These are phyloP conservation scores for Minunthozetes semirufus DNA, from an alignment of 2,888 invertebrate species.

Conservation along the genomic window DNA sequence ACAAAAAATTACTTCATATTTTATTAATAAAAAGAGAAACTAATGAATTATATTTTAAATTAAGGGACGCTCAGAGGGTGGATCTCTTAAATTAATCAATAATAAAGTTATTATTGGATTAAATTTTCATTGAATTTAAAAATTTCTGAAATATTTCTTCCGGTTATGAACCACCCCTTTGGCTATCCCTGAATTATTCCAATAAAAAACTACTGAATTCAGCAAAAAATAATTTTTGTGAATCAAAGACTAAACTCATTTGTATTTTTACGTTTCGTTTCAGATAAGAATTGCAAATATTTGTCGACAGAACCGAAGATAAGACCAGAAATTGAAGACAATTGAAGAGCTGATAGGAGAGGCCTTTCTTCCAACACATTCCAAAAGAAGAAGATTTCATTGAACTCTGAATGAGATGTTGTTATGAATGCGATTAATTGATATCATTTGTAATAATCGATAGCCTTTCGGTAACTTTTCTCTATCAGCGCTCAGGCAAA, in stretches of 20 bases:
- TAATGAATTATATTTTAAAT: neutral
- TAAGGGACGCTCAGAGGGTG: no score
- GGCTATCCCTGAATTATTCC: no score
- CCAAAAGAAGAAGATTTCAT: neutral
- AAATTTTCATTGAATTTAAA: no score
- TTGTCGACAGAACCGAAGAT: neutral
- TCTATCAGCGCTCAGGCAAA: neutral
- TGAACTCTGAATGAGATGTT: conserved; percentile 7
- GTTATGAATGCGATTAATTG: neutral
- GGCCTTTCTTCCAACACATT: neutral
- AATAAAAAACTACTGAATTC: no score
- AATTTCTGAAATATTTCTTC: no score
- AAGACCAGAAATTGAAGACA: neutral
- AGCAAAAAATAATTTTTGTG: no score
- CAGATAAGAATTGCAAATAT: neutral
- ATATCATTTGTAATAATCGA: neutral
- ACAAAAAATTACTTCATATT: neutral
- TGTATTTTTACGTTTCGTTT: neutral
- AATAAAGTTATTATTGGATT: no score
- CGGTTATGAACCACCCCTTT: no score
- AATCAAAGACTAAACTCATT: neutral
- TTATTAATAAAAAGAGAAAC: neutral
- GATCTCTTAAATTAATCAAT: no score
- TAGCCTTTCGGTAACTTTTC: neutral
- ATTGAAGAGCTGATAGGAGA: neutral